Base-by-base conservation (phyloP, 2,113 vertebrate species). In the Strigops habroptila region DNA sequence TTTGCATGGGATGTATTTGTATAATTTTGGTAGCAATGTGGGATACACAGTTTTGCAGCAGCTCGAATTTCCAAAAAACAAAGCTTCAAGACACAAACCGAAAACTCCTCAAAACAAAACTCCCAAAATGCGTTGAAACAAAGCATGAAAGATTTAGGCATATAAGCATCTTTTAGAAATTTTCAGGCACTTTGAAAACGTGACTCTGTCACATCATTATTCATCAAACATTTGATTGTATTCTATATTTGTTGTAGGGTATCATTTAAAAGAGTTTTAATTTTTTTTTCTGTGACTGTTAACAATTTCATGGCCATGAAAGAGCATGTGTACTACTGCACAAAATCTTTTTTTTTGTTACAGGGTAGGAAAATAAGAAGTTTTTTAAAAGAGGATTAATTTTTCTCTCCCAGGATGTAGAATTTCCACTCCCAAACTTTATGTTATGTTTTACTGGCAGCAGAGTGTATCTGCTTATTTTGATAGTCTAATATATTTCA, bases 251-350 rank as follows among this genome's bases (percentile, higher is more conserved):
- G 23, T 86, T 51, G 30, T 37, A 64, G 18, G 39, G 5, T 64
- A 69, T 51, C 1, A 64, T 68, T 80, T 83, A 73, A 25, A 80
- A 57, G 4, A 86, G 4, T 9, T 62, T 35, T 85, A n/a, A n/a
- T 92, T 95, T 86, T 82, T 21, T 73, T 10, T 69, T 88, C 37
- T 63, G 6, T 64, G 22, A 5, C 9, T 85, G 25, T 43, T 60
- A 60, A 60, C 0, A 0, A 18, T 68, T 90, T 64, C 30, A 48
- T 22, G 30, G 10, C 9, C 33, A 27, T 51, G 22, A 68, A 76
- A 80, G 7, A 17, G 4, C 17, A 2, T 28, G 46, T 2, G 0
- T 19, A 43, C 15, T 82, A 15, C 8, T 19, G 16, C 12, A 31
- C 12, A 44, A 67, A 2, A 8, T 21, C 8, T 25, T 23, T 28